Base-by-base conservation (phyloP, 1,140 invertebrate genomes). In the Nasonia vitripennis region DNA sequence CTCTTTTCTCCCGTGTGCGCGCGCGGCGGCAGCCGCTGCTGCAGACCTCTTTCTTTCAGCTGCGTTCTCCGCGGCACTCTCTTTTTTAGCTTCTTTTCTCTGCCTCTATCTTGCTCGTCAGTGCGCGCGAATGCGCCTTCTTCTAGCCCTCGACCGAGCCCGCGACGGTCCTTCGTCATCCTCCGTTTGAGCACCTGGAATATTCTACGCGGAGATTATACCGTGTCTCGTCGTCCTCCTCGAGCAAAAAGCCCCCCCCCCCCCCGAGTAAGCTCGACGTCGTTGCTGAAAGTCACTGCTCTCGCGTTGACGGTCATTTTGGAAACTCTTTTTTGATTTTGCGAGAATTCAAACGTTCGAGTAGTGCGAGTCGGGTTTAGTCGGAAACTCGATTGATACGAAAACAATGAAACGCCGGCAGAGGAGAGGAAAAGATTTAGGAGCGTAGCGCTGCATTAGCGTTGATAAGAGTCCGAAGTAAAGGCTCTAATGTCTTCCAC, bases 41-140 rank as follows among this genome's bases (percentile, higher is more conserved):
- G 10, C 34, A 81, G 45, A 85, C 48, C 68, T 55, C 87, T 84
- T 87, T 84, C 73, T 70, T 86, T 84, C 80, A 48, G 67, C 45
- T 67, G 55, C 74, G 51, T 74, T 83, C 86, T 86, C 86, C 34
- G 27, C 27, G 27, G 27, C 27, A 55, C 62, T 55, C 86, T 87
- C 84, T 87, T 88, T 89, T 87, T 88, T 89, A 87, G 82, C 55
- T 51, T 55, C 87, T 87, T 86, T 87, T 88, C 86, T 87, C 86
- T 89, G 87, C 81, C 34, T 48, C 86, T 82, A 67, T 84, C 87
- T 86, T 83, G 81, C 70, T 84, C 71, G 62, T 73, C 80, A 27
- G 27, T 83, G 31, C 31, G 51, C 84, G 86, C 81, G 83, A 87
- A 80, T 87, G 83, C 81, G 55, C 68, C 77, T 48, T 78, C 82